Conservation (phyloP, 2,113 vertebrate genomes). For the Thryonomys swinderianus region DNA sequence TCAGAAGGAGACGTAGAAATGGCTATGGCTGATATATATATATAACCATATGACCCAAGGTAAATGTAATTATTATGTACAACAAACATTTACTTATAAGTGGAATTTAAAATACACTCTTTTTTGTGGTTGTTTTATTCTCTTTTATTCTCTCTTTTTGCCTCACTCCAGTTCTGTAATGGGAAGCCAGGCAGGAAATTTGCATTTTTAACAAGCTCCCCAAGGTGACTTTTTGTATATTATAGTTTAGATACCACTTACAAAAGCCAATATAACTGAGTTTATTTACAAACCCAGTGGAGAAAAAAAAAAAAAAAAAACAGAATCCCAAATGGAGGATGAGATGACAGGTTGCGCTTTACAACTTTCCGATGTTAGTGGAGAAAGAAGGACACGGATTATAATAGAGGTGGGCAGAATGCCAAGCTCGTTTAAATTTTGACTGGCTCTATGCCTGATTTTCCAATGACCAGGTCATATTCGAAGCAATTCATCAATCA, state of each 20-base stretch:
- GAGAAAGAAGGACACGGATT: background rate
- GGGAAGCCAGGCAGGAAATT: background rate
- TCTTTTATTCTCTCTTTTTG: too few relatives aligned
- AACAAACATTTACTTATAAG: background rate
- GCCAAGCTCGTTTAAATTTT: conserved; percentile 71
- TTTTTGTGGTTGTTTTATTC: background rate
- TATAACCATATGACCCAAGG: too few relatives aligned
- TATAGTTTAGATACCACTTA: conserved; percentile 25
- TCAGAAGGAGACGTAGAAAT: background rate
- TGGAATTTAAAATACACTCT: background rate
- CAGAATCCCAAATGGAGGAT: background rate
- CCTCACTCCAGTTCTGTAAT: background rate
- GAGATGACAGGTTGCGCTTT: conserved; percentile 50
- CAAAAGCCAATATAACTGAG: conserved; percentile 23
- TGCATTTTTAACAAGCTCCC: conserved; percentile 53
- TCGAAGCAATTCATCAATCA: conserved; percentile 78
- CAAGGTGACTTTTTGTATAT: conserved; percentile 43
- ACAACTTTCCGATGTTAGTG: conserved; percentile 43
- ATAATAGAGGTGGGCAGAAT: conserved; percentile 22
- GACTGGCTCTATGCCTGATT: conserved; percentile 57
- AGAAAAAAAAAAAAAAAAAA: too few relatives aligned
- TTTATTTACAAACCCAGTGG: conserved; percentile 42
- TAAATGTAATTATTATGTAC: background rate
- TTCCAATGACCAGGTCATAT: conserved; percentile 69
- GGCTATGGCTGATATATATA: background rate